phyloP scores from a whole-genome alignment of 2,888 invertebrate genomes.

The Cryptops parisi region DNA sequence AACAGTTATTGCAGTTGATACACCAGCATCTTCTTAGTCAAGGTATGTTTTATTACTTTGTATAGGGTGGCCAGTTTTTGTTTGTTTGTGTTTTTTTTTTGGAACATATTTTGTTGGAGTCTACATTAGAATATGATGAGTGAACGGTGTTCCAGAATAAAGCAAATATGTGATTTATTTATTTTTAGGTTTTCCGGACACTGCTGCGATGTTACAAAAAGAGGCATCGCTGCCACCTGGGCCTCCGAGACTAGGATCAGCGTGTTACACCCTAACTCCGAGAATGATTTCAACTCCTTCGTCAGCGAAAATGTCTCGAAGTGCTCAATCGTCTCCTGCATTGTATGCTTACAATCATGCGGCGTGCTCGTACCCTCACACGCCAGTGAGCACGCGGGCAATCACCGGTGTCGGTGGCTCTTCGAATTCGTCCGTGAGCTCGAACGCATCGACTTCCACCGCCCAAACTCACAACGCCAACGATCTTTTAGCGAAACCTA shows the following conservation, averaged over 20 bases:
- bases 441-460: too few relatives aligned
- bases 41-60: conserved; percentile 31
- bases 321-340: conserved; percentile 5
- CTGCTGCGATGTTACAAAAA: conserved; percentile 55
- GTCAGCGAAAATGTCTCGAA: neutral
- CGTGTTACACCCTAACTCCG: conserved; percentile 1
- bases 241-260: conserved; percentile 24
- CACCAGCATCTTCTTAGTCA: conserved; percentile 68
- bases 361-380: neutral
- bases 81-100: too few relatives aligned
- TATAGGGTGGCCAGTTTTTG: neutral
- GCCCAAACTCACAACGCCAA: too few relatives aligned
- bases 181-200: conserved; percentile 41
- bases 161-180: too few relatives aligned
- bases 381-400: neutral
- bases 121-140: too few relatives aligned
- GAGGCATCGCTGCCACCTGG: conserved; percentile 46
- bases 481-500: too few relatives aligned
- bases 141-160: too few relatives aligned
- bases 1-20: conserved; percentile 81
- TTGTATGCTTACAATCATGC: neutral
- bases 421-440: neutral
- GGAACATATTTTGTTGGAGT: too few relatives aligned
- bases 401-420: neutral
- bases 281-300: conserved; percentile 12